phyloP scores from a whole-genome alignment of 1,140 invertebrate genomes.

The Melanaphis sacchari region DNA sequence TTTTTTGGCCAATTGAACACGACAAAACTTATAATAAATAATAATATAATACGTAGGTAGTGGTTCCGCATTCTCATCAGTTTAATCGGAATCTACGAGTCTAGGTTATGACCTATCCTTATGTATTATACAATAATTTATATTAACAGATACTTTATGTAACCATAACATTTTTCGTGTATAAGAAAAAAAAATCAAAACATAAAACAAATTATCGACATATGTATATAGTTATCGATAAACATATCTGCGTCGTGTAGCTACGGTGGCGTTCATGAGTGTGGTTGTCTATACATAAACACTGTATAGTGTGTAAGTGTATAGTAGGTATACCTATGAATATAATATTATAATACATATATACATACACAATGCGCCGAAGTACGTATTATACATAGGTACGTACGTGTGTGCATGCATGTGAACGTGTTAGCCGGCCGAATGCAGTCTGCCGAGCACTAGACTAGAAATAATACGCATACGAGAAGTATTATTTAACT shows the following conservation, averaged over 20 bases:
- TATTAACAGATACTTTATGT: neutral
- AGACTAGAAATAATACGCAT: constrained; percentile 43
- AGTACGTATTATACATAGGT: neutral
- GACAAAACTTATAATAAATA: neutral
- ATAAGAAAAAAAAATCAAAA: neutral
- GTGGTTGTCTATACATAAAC: neutral
- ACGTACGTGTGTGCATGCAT: neutral
- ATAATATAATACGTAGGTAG: neutral
- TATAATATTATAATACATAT: neutral
- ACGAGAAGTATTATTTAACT: constrained; percentile 3
- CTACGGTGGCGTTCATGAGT: neutral
- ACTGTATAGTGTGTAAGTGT: neutral
- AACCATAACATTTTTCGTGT: neutral
- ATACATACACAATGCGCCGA: neutral
- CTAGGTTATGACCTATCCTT: neutral
- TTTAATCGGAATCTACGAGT: neutral
- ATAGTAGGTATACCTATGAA: neutral
- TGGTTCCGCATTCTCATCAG: neutral
- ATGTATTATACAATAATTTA: neutral
- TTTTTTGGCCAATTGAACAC: neutral
- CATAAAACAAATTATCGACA: neutral
- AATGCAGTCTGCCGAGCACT: constrained; percentile 20
- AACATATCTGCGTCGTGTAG: neutral
- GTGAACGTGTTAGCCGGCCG: neutral
- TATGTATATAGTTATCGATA: neutral